Base-by-base conservation (phyloP, 2,888 invertebrate genomes). In the Melinaea marsaeus region DNA sequence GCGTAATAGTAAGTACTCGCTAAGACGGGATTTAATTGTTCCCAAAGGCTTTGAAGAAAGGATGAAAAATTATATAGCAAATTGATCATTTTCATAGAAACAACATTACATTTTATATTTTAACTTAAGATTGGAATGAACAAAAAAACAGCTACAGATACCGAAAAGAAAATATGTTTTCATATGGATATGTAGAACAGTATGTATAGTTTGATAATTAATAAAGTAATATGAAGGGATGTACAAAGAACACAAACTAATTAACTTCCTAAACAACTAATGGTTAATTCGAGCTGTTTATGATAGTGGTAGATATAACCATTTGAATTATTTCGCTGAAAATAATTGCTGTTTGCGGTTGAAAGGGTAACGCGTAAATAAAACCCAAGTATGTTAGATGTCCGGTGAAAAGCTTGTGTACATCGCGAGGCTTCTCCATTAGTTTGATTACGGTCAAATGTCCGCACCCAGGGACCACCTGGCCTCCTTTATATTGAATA, bases 361-460 rank as follows among this genome's bases (percentile, higher is more conserved):
- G 58, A 61, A 60, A 59, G 55, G 83, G 62, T 67, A 61, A 61
- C 57, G 58, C 63, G 63, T 66, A 61, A 66, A 66, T 66, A 65
- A 62, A 61, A 61, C 59, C 58, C 63, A 47, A 55, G 59, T 63
- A 63, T 63, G 59, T 83, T 79, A 80, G 84, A 79, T 83, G 80
- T 75, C 79, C 79, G 79, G 76, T 76, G 81, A 81, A 82, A 79
- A 77, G 83, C 80, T 83, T 78, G 79, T 81, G 74, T 77, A 79
- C 77, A 81, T 66, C 64, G 81, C 84, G 79, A 83, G 85, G 86
- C 83, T 81, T 81, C 81, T 84, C 85, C 87, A 88, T 88, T 88
- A 88, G 85, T 79, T 79, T 88, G 88, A 88, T 88, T 88, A 88
- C 88, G 86, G 86, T 86, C 87, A 83, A 84, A 85, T n/a, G 81